A percentile compares a stretch with the other conserved stretches of the same genome.
These are phyloP conservation scores for Donacobius atricapilla DNA, from an alignment of 2,113 vertebrate species.

Conservation along the genomic window DNA sequence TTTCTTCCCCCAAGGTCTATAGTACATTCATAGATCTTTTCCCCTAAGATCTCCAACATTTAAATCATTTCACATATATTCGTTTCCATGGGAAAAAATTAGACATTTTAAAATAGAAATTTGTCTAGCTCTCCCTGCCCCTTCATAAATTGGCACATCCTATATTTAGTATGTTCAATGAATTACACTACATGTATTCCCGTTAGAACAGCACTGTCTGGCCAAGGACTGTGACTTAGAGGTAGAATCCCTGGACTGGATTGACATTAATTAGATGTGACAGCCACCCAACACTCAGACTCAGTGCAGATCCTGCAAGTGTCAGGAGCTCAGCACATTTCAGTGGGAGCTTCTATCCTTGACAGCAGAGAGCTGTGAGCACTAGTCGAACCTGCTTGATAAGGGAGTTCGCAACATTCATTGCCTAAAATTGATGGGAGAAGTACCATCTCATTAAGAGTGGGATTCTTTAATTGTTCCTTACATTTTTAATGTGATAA, in stretches of 20 bases:
- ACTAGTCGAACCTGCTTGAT: background rate
- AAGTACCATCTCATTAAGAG: background rate
- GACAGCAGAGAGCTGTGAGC: background rate
- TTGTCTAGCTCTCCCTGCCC: background rate
- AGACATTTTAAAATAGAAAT: background rate
- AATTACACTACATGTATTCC: background rate
- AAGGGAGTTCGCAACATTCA: background rate
- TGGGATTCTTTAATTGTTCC: background rate
- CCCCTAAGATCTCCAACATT: background rate
- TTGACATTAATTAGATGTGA: slow-evolving; percentile 11
- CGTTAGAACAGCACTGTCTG: background rate
- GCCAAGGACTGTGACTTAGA: background rate
- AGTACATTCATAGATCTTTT: background rate
- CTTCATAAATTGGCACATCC: background rate
- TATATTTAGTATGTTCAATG: background rate
- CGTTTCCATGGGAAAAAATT: background rate
- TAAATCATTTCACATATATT: background rate
- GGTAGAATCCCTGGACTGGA: background rate
- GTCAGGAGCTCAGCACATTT: background rate
- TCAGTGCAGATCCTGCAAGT: background rate
- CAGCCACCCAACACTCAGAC: background rate
- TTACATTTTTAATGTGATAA: slow-evolving; percentile 6
- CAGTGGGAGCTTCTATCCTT: background rate
- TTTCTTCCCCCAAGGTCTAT: background rate
- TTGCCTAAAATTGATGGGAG: background rate